Evolutionary conservation across 2,797 vertebrate genomes (phyloP), one percentile per base, ranked within the genome.

Genomic region (Ctenochaetus hawaiiensis): DNA sequence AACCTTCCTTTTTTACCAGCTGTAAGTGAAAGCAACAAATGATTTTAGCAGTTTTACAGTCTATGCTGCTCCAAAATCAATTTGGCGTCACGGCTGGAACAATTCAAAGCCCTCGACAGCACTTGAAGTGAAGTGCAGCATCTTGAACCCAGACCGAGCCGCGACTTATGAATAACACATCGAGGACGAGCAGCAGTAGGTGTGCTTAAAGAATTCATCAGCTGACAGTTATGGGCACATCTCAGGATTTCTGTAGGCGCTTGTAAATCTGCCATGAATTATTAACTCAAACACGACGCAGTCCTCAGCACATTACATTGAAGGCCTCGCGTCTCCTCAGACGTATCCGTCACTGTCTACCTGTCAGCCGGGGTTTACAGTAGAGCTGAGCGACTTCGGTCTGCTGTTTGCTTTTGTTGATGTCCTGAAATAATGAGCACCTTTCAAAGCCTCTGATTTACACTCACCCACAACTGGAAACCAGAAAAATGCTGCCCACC

Each of bases 151-250:
- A 17, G 61, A 23, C 62, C 6, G 44, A 80, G 77, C 66, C 20
- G 17, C 45, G 65, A 73, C 58, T 74, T 72, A 78, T 91, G 65
- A 90, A 91, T 92, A 91, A 91, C 78, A 56, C 72, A 92, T 74
- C 1, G 16, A 8, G 49, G 37, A 61, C 37, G 67, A 89, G 79
- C 77, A 72, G 74, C 53, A 34, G 80, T 66, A 78, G 57, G 73
- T 83, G 67, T 66, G 72, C 64, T 87, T 91, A 82, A 90, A 92
- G 83, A 88, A 89, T 88, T 86, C 61, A 89, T 89, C 86, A 82
- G 75, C 81, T 81, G 77, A 89, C 86, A 75, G 78, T 83, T 72
- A 78, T 67, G 63, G 72, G 71, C 62, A 63, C 75, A 44, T 74
- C 54, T 63, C 61, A 89, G 80, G 78, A 45, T 85, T 71, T 60